These are phyloP conservation scores for Hermodice carunculata DNA, from an alignment of 2,888 invertebrate species.

Conservation along the genomic window DNA sequence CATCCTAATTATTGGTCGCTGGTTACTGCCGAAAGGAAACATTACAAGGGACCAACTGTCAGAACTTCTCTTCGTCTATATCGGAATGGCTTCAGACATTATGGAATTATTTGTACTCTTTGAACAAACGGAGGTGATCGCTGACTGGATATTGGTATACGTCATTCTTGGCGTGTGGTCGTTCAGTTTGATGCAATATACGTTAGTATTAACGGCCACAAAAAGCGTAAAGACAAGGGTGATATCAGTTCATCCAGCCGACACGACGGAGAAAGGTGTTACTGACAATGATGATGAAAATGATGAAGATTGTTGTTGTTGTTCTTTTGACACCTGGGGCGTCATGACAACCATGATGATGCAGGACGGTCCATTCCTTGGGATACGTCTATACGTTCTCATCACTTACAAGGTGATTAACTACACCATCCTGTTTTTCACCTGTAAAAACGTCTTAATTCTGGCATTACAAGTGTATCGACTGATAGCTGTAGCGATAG, in stretches of 20 bases:
- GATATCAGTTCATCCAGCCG: too few relatives aligned
- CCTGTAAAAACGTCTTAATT: constrained; percentile 56
- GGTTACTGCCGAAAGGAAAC: not conserved
- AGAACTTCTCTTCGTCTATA: not conserved
- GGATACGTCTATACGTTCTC: constrained; percentile 56
- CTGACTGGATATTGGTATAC: not conserved
- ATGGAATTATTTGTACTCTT: not conserved
- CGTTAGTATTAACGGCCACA: constrained; percentile 64
- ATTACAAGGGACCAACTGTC: not conserved
- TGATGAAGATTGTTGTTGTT: constrained; percentile 17
- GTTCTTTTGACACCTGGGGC: constrained; percentile 69
- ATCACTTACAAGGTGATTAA: constrained; percentile 52
- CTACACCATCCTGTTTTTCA: constrained; percentile 66
- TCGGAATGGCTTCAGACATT: not conserved
- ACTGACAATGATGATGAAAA: constrained; percentile 1
- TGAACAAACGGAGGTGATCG: not conserved
- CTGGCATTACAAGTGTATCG: constrained; percentile 54
- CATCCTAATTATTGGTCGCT: constrained; percentile 1
- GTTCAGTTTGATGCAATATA: constrained; percentile 65
- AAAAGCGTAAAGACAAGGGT: constrained; percentile 49
- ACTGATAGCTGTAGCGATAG: constrained; percentile 41
- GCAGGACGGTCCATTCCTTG: constrained; percentile 71
- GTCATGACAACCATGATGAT: constrained; percentile 69
- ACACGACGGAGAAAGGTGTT: not conserved
- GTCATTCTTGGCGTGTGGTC: constrained; percentile 71